phyloP scores from a whole-genome alignment of 2,113 vertebrate genomes.

The Platichthys stellatus region DNA sequence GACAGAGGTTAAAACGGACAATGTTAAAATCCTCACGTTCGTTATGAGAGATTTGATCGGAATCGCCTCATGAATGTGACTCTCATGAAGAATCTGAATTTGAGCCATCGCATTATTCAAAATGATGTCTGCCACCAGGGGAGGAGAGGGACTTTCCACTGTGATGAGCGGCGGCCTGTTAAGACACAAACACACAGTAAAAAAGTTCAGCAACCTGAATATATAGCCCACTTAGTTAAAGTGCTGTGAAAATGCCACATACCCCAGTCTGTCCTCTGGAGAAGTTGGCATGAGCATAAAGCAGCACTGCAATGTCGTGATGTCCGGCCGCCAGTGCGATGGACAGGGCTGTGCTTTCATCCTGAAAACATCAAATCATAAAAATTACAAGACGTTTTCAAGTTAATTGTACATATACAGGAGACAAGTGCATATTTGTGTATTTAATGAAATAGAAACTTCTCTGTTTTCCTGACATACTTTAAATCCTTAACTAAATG shows the following conservation, averaged over 20 bases:
- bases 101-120: constrained; percentile 78
- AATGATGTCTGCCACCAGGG: constrained; percentile 82
- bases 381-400: background rate
- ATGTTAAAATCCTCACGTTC: too few relatives aligned
- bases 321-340: constrained; percentile 97
- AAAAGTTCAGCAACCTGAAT: too few relatives aligned
- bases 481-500: background rate
- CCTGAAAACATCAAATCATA: constrained; percentile 77
- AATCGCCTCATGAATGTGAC: constrained; percentile 18
- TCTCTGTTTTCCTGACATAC: background rate
- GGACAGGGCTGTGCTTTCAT: constrained; percentile 95
- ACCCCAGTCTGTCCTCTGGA: constrained; percentile 89
- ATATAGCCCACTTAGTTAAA: background rate
- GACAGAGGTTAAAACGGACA: too few relatives aligned
- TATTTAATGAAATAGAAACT: background rate
- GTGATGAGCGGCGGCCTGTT: constrained; percentile 86
- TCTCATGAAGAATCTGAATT: background rate
- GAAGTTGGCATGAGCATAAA: constrained; percentile 95
- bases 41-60: background rate
- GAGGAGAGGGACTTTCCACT: constrained; percentile 85
- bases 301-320: constrained; percentile 94
- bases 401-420: background rate
- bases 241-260: constrained; percentile 59
- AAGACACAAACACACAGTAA: constrained; percentile 35
- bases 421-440: background rate